Evolutionary conservation across 1,140 invertebrate genomes (phyloP).

Genomic region (Rhopalosiphum maidis): DNA sequence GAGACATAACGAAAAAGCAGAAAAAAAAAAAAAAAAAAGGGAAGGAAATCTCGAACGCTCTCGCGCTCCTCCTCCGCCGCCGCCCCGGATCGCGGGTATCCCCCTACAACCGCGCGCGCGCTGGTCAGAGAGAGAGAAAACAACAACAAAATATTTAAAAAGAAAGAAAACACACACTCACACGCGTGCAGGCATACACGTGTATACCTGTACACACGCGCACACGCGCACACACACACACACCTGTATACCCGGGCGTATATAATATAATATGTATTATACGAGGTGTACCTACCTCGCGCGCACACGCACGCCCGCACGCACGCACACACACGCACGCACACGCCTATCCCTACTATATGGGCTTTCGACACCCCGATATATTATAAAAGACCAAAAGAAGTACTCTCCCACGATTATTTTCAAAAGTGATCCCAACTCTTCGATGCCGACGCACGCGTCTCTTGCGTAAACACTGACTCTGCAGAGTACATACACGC

Average conservation of each 20-base stretch:
- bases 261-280: slow-evolving; percentile 9
- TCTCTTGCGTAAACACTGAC: slow-evolving; percentile 1
- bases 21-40: not conserved
- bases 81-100: not conserved
- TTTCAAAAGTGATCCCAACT: slow-evolving; percentile 58
- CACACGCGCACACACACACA: not conserved
- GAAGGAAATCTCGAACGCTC: slow-evolving; percentile 18
- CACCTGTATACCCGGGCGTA: not conserved
- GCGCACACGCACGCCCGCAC: not conserved
- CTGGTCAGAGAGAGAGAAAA: slow-evolving; percentile 34
- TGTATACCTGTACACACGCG: not conserved
- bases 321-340: not conserved
- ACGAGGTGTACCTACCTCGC: not conserved
- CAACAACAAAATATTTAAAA: slow-evolving; percentile 50
- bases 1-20: not conserved
- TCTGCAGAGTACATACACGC: not conserved
- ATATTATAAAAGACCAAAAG: slow-evolving; percentile 58
- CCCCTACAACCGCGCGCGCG: not conserved
- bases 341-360: slow-evolving; percentile 35
- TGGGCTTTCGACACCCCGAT: slow-evolving; percentile 56
- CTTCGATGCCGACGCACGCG: slow-evolving; percentile 30
- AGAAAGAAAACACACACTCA: slow-evolving; percentile 19
- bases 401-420: slow-evolving; percentile 54
- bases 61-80: slow-evolving; percentile 39
- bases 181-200: not conserved